phyloP scores from a whole-genome alignment of 2,113 vertebrate genomes.

The Syrmaticus mikado region DNA sequence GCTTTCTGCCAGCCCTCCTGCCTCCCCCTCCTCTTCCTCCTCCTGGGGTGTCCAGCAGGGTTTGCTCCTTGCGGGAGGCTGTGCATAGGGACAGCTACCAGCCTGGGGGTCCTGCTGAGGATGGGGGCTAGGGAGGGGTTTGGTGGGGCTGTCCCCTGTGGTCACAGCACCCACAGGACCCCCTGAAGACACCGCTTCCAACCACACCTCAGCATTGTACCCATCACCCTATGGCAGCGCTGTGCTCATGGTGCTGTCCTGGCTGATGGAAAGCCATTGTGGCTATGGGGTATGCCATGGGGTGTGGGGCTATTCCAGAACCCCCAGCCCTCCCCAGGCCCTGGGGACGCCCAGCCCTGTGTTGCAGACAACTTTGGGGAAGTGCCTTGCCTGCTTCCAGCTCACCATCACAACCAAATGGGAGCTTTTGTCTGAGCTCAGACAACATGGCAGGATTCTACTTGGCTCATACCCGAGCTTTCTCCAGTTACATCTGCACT shows the following conservation, averaged over 20 bases:
- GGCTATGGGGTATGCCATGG: not conserved
- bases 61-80: not conserved
- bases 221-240: accelerated
- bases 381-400: not conserved
- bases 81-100: not conserved
- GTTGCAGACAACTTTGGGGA: not conserved
- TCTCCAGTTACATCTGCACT: not conserved
- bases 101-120: not conserved
- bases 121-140: not conserved
- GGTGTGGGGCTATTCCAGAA: not conserved
- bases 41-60: not conserved
- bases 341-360: not conserved
- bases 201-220: accelerated
- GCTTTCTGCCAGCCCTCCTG: not conserved
- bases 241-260: not conserved
- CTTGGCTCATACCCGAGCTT: not conserved
- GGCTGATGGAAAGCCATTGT: accelerated
- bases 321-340: not conserved
- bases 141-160: no score
- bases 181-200: accelerated
- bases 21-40: not conserved
- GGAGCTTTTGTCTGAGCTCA: not conserved
- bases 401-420: not conserved
- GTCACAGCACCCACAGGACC: accelerated
- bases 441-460: accelerated